A percentile compares a stretch with the other conserved stretches of the same genome.
These are phyloP conservation scores for Pogoniulus pusillus DNA, from an alignment of 2,797 vertebrate species.

Conservation along the genomic window DNA sequence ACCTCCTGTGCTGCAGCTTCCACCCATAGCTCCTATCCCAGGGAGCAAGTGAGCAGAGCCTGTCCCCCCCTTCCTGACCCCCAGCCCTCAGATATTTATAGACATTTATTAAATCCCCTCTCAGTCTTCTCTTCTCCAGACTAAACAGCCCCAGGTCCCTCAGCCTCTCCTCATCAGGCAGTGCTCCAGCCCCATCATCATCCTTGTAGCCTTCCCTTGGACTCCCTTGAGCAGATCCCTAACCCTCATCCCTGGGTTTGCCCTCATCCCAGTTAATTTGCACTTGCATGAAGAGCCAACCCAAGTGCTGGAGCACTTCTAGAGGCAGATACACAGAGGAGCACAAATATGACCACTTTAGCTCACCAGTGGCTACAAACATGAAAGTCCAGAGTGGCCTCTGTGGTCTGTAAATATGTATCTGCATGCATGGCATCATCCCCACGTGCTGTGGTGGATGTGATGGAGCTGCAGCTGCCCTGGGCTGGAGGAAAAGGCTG, in stretches of 20 bases:
- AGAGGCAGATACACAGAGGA: not conserved
- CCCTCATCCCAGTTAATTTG: not conserved
- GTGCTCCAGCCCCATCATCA: too few species aligned
- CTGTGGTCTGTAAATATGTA: slow-evolving; percentile 27
- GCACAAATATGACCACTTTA: slow-evolving; percentile 29
- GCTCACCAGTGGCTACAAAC: slow-evolving; percentile 44
- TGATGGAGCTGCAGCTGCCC: not conserved
- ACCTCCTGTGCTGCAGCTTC: too few species aligned
- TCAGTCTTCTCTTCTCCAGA: too few species aligned
- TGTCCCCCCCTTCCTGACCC: too few species aligned
- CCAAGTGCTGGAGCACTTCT: not conserved
- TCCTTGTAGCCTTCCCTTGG: too few species aligned
- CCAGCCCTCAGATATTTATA: too few species aligned
- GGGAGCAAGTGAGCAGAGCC: too few species aligned
- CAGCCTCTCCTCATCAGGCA: too few species aligned
- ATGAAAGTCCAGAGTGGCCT: slow-evolving; percentile 11
- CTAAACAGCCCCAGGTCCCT: too few species aligned
- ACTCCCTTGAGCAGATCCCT: too few species aligned
- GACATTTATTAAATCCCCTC: too few species aligned
- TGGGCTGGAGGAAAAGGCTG: not conserved
- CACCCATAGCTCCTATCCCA: too few species aligned
- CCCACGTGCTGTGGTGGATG: rapidly evolving
- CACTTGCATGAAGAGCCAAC: not conserved
- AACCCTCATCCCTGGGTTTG: not conserved
- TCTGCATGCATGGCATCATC: not conserved